Evolutionary conservation across 2,797 vertebrate genomes (phyloP).

Genomic region (Triplophysa bombifrons): DNA sequence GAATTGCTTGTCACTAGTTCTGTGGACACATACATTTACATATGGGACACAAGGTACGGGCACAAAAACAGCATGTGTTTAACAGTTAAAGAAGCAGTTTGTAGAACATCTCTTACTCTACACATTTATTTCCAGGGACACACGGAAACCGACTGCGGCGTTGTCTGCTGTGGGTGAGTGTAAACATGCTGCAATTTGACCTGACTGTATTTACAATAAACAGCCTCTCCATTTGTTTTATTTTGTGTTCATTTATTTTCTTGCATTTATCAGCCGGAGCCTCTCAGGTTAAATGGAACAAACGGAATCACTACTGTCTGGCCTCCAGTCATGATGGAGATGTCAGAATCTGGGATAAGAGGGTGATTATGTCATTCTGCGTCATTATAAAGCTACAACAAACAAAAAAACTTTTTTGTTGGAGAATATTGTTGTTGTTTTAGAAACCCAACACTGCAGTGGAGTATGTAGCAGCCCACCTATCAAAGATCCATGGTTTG

Average conservation of each 20-base stretch:
- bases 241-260: not conserved
- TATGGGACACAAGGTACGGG: slow-evolving; percentile 95
- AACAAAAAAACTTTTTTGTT: not conserved
- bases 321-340: slow-evolving; percentile 97
- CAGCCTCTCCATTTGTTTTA: not conserved
- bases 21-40: slow-evolving; percentile 97
- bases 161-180: slow-evolving; percentile 94
- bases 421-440: slow-evolving; percentile 20
- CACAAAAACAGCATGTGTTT: not conserved
- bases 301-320: slow-evolving; percentile 86
- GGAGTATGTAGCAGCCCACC: slow-evolving; percentile 94
- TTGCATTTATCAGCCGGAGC: slow-evolving; percentile 82
- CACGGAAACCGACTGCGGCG: slow-evolving; percentile 88
- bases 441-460: slow-evolving; percentile 94
- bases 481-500: slow-evolving; percentile 96
- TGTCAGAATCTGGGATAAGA: slow-evolving; percentile 95
- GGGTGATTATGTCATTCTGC: slow-evolving; percentile 76
- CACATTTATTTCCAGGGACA: slow-evolving; percentile 81
- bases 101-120: not conserved
- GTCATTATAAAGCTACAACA: not conserved
- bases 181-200: not conserved
- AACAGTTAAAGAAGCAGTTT: not conserved
- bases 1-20: slow-evolving; percentile 95
- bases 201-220: not conserved
- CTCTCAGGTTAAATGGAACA: slow-evolving; percentile 98